Conservation (phyloP, 2,113 vertebrate species). For the Herpetotheres cachinnans region DNA sequence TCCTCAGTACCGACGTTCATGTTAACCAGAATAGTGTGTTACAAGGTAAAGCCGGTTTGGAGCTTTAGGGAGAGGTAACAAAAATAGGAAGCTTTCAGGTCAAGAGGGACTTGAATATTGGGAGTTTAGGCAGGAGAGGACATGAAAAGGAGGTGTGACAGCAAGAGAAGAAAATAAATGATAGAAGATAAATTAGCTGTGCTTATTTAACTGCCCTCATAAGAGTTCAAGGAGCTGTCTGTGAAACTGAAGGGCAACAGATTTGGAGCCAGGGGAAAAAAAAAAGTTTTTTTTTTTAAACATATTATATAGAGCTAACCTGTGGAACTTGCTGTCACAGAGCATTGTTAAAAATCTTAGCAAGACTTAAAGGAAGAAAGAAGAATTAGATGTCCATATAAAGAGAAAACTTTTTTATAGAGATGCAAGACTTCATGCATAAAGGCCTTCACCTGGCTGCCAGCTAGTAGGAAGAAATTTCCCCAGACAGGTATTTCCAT, state of each 20-base stretch:
- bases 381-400: background rate
- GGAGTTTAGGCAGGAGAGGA: background rate
- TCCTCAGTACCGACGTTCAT: background rate
- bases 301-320: background rate
- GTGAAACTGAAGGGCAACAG: background rate
- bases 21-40: background rate
- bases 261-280: background rate
- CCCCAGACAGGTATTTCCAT: background rate
- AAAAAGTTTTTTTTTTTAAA: accelerated
- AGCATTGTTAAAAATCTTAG: background rate
- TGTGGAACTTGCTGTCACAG: background rate
- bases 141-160: background rate
- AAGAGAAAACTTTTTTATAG: background rate
- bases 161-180: background rate
- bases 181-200: background rate
- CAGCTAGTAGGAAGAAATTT: background rate
- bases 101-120: background rate
- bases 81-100: background rate
- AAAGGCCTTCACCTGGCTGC: background rate
- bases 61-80: background rate
- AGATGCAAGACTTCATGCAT: background rate
- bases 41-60: background rate
- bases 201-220: background rate
- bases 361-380: background rate
- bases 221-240: background rate